phyloP scores from a whole-genome alignment of 1,140 invertebrate genomes.

The Leptinotarsa texana region DNA sequence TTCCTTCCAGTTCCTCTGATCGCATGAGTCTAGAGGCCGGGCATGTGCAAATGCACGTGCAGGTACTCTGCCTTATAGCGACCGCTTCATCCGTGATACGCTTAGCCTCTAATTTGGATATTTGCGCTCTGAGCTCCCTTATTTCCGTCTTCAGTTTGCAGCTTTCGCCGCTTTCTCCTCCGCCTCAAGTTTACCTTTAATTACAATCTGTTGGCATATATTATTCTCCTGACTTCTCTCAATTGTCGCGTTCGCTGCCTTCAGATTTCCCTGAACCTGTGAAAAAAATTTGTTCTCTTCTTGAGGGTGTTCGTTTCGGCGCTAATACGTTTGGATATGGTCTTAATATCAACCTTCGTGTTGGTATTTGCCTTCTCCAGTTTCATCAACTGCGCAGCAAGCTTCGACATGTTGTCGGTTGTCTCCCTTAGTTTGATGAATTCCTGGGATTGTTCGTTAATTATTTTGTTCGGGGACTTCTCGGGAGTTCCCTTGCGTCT shows the following conservation, averaged over 20 bases:
- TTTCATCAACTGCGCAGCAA: not conserved
- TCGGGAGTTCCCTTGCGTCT: not conserved
- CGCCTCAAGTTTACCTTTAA: not conserved
- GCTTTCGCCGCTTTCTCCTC: not conserved
- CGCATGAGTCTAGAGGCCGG: not conserved
- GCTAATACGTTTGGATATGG: not conserved
- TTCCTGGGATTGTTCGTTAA: not conserved
- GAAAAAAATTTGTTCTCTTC: not conserved
- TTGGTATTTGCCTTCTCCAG: not conserved
- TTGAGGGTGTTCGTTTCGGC: not conserved
- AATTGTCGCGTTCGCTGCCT: not conserved
- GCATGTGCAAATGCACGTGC: not conserved
- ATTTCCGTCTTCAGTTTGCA: not conserved
- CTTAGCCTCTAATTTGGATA: too few species aligned
- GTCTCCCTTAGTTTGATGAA: not conserved
- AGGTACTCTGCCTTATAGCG: not conserved
- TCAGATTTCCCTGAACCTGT: not conserved
- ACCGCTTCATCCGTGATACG: too few species aligned
- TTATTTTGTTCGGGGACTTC: not conserved
- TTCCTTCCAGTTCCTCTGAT: not conserved
- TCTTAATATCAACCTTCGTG: not conserved
- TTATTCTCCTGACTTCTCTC: not conserved
- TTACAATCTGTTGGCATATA: not conserved
- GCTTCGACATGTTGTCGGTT: not conserved
- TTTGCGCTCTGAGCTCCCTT: too few species aligned